A percentile compares a stretch with the other conserved stretches of the same genome.
Evolutionary conservation across 53 echinoderm and acorn worm species (phyloP).

Genomic region (Patiria pectinifera): DNA sequence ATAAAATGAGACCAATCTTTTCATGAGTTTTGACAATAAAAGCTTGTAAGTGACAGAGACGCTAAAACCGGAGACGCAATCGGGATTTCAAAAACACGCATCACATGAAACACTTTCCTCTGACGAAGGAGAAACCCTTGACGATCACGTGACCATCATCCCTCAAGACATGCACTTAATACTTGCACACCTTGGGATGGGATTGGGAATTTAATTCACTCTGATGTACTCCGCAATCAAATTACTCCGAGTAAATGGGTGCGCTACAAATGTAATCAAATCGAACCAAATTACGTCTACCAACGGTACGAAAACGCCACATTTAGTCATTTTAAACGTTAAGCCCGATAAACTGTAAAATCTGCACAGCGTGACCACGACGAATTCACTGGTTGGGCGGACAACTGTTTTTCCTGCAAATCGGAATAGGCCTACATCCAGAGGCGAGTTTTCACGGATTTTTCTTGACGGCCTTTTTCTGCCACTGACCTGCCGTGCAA

Average conservation of each 20-base stretch:
- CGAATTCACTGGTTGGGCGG: neutral
- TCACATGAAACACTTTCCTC: neutral
- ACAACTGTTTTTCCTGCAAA: neutral
- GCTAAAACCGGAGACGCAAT: no score
- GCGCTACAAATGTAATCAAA: neutral
- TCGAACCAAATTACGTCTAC: neutral
- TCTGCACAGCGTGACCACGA: neutral
- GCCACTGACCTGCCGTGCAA: neutral
- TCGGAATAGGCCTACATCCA: neutral
- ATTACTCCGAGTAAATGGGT: neutral
- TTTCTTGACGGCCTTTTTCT: neutral
- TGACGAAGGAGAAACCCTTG: neutral
- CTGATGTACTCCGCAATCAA: neutral
- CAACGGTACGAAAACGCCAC: neutral
- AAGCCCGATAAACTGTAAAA: no score
- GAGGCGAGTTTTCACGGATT: neutral
- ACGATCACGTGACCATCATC: neutral
- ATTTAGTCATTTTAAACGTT: neutral
- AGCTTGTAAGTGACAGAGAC: no score
- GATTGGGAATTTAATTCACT: constrained; percentile 5
- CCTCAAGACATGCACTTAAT: neutral
- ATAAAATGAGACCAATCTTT: no score
- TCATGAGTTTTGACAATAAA: no score
- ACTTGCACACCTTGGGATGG: neutral
- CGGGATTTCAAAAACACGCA: no score